A percentile compares a stretch with the other conserved stretches of the same genome.
These are phyloP conservation scores for Pseudachorutes palmiensis DNA, from an alignment of 1,140 invertebrate genomes.

Conservation along the genomic window DNA sequence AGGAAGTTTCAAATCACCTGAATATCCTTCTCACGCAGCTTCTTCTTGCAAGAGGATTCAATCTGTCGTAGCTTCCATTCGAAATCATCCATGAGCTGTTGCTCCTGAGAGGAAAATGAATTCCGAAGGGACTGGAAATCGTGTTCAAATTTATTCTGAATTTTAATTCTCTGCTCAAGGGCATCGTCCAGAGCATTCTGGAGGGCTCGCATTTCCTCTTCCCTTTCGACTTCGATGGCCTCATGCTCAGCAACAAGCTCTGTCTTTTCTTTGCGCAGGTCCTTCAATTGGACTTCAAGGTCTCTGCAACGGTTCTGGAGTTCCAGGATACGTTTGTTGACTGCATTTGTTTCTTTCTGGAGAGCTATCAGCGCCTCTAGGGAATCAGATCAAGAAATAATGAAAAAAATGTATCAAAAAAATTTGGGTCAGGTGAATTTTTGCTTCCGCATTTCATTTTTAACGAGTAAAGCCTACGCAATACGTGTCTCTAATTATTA, in stretches of 20 bases:
- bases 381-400: no score
- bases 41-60: constrained; percentile 53
- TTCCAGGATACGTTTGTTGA: no score
- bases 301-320: no score
- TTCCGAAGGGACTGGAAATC: constrained; percentile 55
- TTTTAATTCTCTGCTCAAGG: constrained; percentile 49
- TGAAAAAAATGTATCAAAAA: no score
- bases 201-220: constrained; percentile 47
- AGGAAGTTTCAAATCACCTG: constrained; percentile 39
- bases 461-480: no score
- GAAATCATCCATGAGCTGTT: constrained; percentile 57
- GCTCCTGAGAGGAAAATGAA: constrained; percentile 51
- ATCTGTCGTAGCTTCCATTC: constrained; percentile 61
- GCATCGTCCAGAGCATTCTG: constrained; percentile 53
- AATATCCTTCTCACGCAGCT: constrained; percentile 50
- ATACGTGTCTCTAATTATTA: no score
- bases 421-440: no score
- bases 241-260: constrained; percentile 42
- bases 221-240: constrained; percentile 43
- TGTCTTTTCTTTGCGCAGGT: constrained; percentile 3
- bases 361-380: no score
- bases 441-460: no score
- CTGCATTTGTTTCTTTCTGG: no score
- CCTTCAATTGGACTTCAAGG: background rate
- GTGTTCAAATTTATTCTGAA: constrained; percentile 50